Evolutionary conservation across 2,888 invertebrate genomes (phyloP), one percentile per base, ranked within the genome.

Genomic region (Disparrhopalites patrizii): DNA sequence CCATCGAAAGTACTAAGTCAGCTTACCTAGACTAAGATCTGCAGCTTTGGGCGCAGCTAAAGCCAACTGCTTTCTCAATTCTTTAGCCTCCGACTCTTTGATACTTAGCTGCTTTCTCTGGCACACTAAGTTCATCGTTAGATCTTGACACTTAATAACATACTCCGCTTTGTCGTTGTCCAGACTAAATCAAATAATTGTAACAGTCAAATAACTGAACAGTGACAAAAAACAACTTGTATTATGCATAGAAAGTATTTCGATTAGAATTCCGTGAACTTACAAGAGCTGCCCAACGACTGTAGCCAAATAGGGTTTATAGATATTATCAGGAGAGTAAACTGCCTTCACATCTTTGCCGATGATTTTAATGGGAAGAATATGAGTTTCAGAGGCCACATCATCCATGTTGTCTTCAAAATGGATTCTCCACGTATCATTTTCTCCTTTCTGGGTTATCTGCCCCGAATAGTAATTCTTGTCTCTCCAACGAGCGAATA

Each of bases 401-500:
- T 70, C 72, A n/a, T 71, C 68, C 73, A 73, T 71, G 2, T 68
- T 85, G 75, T 87, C 87, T 61, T 85, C 85, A 72, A 87, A 87
- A 77, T 83, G 79, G 36, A 87, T 84, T 70, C 83, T 79, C 77
- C 84, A 86, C 75, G 86, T 86, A 28, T 83, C 83, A 65, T 76
- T 75, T 57, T 84, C 82, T 0, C 83, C 82, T 55, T 83, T 83
- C 71, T 83, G 83, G 10, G 81, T 77, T 0, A 87, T 83, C 76
- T 79, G 83, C 0, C 86, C 87, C 0, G 86, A 85, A 73, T 87
- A 87, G 72, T 86, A 87, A 68, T 85, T 83, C 74, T 84, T 85
- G 76, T 87, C 86, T 0, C 84, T 83, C 87, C 87, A 87, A 77
- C 85, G 85, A 0, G 87, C 87, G 71, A 87, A 81, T 0, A 86